A percentile compares a stretch with the other conserved stretches of the same genome.
These are phyloP conservation scores for Strigamia transsilvanica DNA, from an alignment of 2,888 invertebrate genomes.

Conservation along the genomic window DNA sequence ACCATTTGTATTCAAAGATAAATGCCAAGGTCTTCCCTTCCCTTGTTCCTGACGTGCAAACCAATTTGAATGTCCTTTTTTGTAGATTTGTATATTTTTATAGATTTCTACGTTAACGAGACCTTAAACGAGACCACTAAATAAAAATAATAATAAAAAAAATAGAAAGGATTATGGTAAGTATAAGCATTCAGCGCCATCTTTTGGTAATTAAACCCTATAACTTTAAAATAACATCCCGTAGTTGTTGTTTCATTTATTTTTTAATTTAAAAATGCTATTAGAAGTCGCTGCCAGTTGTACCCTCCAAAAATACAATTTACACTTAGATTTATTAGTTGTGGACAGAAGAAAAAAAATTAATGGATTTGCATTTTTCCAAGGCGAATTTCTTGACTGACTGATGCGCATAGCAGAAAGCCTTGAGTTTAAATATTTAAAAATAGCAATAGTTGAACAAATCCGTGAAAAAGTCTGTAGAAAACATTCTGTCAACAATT, in stretches of 20 bases:
- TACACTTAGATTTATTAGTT: constrained; percentile 5
- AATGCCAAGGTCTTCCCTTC: constrained; percentile 42
- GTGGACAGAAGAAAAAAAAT: not conserved
- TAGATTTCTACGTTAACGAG: not conserved
- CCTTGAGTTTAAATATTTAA: constrained; percentile 10
- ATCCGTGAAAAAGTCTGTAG: not conserved
- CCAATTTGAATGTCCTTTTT: constrained; percentile 4
- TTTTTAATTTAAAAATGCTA: not conserved
- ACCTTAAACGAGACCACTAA: not conserved
- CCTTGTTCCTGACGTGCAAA: constrained; percentile 34
- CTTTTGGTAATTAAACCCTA: not conserved
- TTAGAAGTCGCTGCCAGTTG: constrained; percentile 6
- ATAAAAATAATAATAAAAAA: not conserved
- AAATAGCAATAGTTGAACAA: constrained; percentile 24
- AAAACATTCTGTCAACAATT: not conserved
- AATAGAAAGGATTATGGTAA: not conserved
- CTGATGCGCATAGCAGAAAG: not conserved
- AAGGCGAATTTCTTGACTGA: constrained; percentile 16
- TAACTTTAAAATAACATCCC: not conserved
- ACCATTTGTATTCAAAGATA: constrained; percentile 38
- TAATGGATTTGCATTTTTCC: constrained; percentile 17
- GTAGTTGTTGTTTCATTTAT: not conserved
- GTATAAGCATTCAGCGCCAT: not conserved
- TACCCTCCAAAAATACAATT: not conserved
- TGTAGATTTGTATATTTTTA: not conserved